These are phyloP conservation scores for Myotis planiceps DNA, from an alignment of 2,797 vertebrate species.

Conservation along the genomic window DNA sequence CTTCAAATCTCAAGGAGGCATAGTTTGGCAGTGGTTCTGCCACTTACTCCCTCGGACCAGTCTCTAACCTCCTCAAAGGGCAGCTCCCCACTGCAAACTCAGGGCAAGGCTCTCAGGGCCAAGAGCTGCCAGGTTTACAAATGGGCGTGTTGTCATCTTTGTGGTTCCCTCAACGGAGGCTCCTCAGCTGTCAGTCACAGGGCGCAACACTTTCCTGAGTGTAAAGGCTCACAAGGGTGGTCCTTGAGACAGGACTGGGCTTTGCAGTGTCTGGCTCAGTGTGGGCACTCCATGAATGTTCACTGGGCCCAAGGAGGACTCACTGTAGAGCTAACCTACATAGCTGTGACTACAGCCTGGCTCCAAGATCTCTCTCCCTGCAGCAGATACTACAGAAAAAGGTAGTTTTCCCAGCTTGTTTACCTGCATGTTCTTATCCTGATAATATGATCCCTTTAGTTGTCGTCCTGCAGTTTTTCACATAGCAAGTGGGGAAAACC, in stretches of 20 bases:
- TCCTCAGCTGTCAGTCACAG: neutral
- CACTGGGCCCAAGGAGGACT: neutral
- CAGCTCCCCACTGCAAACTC: neutral
- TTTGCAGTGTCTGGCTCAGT: too few relatives aligned
- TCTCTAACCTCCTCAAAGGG: neutral
- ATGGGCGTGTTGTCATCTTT: neutral
- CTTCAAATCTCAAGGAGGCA: neutral
- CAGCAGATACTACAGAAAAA: neutral
- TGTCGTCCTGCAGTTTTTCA: neutral
- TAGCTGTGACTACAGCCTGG: too few relatives aligned
- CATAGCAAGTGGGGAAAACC: neutral
- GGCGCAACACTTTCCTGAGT: neutral
- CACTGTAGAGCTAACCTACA: neutral
- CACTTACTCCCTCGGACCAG: neutral
- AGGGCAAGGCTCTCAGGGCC: neutral
- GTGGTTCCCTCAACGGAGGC: neutral
- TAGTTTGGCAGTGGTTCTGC: accelerated
- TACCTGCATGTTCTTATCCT: neutral
- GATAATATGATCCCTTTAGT: neutral
- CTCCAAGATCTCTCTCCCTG: neutral
- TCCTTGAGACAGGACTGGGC: neutral
- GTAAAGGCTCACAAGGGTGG: neutral
- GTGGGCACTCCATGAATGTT: neutral
- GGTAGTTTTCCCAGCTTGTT: neutral
- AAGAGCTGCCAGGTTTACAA: too few relatives aligned